These are phyloP conservation scores for Sardina pilchardus DNA, from an alignment of 2,113 vertebrate species.

Conservation along the genomic window DNA sequence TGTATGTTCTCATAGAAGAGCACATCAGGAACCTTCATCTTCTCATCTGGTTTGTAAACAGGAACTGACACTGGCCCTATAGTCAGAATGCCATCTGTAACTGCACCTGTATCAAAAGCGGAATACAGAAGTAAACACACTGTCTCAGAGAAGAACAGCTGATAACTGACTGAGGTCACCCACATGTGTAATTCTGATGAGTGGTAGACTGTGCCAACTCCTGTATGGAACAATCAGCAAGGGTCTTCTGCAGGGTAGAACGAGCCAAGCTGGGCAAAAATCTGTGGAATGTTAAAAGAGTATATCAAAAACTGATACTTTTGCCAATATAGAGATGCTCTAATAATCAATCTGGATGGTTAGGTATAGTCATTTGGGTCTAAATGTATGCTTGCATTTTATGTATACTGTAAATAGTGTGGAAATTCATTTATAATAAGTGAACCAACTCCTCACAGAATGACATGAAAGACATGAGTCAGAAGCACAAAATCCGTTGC, in stretches of 20 bases:
- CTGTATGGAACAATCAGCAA: constrained; percentile 79
- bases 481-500: no score
- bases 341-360: no score
- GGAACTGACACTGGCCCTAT: constrained; percentile 82
- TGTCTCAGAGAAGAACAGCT: neutral
- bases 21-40: constrained; percentile 93
- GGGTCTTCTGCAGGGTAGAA: constrained; percentile 84
- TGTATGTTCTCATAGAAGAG: constrained; percentile 96
- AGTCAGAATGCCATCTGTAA: constrained; percentile 80
- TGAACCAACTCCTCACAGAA: no score
- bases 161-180: constrained; percentile 53
- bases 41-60: constrained; percentile 77
- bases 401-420: no score
- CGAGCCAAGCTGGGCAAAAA: constrained; percentile 91
- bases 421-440: no score
- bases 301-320: neutral
- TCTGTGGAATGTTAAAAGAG: constrained; percentile 60
- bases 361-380: no score
- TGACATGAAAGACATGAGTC: no score
- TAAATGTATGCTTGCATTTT: no score
- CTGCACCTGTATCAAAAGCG: constrained; percentile 70
- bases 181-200: constrained; percentile 76
- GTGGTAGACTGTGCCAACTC: constrained; percentile 48
- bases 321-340: neutral
- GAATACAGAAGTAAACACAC: neutral